Base-by-base conservation (phyloP, 1,140 invertebrate genomes). In the Eulimnadia texana region DNA sequence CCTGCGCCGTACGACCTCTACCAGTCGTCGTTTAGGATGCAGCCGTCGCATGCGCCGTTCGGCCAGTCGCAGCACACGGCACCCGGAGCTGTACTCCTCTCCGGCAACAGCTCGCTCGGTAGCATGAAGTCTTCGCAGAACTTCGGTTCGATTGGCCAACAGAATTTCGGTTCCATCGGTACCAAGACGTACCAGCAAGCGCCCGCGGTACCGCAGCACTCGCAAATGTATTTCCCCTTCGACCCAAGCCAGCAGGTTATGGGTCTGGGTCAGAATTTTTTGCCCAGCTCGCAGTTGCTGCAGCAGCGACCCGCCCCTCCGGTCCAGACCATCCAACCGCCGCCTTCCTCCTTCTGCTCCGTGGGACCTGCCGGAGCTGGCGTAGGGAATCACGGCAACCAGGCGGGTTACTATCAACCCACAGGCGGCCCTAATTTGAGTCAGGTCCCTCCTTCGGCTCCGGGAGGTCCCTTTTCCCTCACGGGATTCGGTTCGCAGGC, bases 81-180 rank as follows among this genome's bases (percentile, higher is more conserved):
- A 74, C 88, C 88, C 24, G 92, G 84, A 67, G 89, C 88, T 25
- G 86, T 91, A 59, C 80, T 94, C 63, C 92, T 93, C 62, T 90
- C 88, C 28, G 22, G 22, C 55, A 57, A 57, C 27, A 57, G 19
- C 28, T 57, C 55, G 3, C n/a, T 57, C 25, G 60, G 60, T 27
- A 50, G 33, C 22, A 29, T 33, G 50, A 33, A 50, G 2, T 54
- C 51, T 9, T 28, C 60, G 10, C 50, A 61, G 20, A 42, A 42
- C 55, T 58, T 58, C 22, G 60, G 60, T 10, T 61, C 60, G 23
- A 86, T 20, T 85, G 85, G 11, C 80, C 82, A 57, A 3, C 86
- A 89, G 74, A 84, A 81, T 68, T 87, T 90, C 69, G 83, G 86
- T 67, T 83, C 88, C 63, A 86, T 93, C 68, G 86, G 87, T 64